phyloP scores from a whole-genome alignment of 2,888 invertebrate genomes.

The Bugula neritina region DNA sequence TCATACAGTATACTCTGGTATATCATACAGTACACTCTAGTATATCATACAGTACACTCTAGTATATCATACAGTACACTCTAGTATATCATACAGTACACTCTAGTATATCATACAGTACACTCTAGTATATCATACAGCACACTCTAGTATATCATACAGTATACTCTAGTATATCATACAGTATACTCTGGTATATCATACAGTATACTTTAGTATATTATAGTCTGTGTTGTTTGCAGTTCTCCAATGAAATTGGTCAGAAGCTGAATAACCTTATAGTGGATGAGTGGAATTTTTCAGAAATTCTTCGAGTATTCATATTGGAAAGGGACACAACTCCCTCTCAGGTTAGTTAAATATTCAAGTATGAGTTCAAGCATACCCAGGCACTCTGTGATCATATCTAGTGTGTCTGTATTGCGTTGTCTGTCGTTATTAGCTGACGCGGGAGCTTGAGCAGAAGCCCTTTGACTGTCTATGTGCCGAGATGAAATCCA shows the following conservation, averaged over 20 bases:
- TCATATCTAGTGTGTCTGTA: background rate
- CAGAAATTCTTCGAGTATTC: conserved; percentile 85
- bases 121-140: no score
- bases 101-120: no score
- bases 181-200: no score
- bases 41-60: no score
- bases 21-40: no score
- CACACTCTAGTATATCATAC: no score
- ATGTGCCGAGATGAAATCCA: conserved; percentile 77
- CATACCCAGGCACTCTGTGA: background rate
- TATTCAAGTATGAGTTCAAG: background rate
- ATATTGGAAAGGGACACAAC: conserved; percentile 51
- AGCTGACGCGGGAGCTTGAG: conserved; percentile 60
- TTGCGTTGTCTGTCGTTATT: no score
- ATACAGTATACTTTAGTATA: no score
- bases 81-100: no score
- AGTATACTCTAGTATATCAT: no score
- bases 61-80: no score
- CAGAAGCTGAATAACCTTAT: conserved; percentile 77
- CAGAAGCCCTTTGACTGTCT: conserved; percentile 80
- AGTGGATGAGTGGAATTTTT: conserved; percentile 81
- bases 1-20: no score
- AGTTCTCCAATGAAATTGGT: conserved; percentile 75
- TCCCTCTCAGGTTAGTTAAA: background rate
- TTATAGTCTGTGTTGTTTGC: background rate